Conservation (phyloP, 2,797 vertebrate genomes). For the Fringilla coelebs region DNA sequence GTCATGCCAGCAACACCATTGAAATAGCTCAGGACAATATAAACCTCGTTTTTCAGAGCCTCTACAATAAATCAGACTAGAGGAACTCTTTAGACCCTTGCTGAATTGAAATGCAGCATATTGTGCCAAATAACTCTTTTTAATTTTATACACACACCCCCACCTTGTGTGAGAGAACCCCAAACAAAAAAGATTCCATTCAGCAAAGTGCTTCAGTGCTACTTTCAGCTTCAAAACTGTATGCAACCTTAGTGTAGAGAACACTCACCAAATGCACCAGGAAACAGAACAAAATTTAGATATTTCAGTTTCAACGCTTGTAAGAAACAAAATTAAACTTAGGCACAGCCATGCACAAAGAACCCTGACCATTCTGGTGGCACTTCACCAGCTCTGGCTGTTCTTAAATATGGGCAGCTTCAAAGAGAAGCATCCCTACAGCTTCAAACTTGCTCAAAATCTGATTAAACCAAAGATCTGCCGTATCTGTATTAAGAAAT, state of each 20-base stretch:
- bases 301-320: neutral
- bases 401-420: neutral
- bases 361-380: neutral
- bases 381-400: neutral
- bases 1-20: constrained; percentile 50
- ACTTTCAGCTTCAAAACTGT: neutral
- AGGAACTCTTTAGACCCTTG: neutral
- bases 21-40: constrained; percentile 59
- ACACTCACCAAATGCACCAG: neutral
- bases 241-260: neutral
- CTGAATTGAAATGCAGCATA: neutral
- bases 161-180: neutral
- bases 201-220: neutral
- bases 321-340: neutral
- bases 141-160: accelerated
- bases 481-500: neutral
- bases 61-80: neutral
- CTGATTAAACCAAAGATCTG: neutral
- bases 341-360: accelerated
- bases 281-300: neutral
- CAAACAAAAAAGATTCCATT: neutral
- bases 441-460: neutral
- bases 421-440: neutral
- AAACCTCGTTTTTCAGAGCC: constrained; percentile 25
- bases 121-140: neutral